These are phyloP conservation scores for Girardia tigrina DNA, from an alignment of 2,888 invertebrate genomes.

Conservation along the genomic window DNA sequence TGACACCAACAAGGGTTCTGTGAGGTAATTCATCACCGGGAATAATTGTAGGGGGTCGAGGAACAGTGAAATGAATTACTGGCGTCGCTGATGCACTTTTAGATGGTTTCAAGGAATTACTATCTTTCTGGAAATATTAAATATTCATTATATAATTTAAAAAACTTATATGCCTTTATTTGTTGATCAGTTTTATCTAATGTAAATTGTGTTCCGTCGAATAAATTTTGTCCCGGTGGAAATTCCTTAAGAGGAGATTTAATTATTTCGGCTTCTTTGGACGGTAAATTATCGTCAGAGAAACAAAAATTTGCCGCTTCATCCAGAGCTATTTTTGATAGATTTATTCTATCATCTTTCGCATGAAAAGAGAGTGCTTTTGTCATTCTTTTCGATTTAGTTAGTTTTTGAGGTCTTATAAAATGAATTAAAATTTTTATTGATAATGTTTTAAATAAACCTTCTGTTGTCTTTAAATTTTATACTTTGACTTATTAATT, in stretches of 20 bases:
- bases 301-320: neutral
- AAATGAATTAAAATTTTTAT: neutral
- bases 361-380: constrained; percentile 35
- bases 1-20: constrained; percentile 44
- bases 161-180: neutral
- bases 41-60: constrained; percentile 43
- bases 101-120: neutral
- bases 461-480: constrained; percentile 35
- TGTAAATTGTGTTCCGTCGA: neutral
- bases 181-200: neutral
- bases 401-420: neutral
- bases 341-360: constrained; percentile 15
- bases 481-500: constrained; percentile 41
- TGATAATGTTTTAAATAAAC: too few relatives aligned
- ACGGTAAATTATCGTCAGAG: neutral
- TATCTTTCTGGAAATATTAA: neutral
- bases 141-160: neutral
- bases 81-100: neutral
- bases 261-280: neutral
- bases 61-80: constrained; percentile 38
- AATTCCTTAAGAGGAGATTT: neutral
- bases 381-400: neutral
- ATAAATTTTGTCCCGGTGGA: neutral
- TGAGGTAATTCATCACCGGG: constrained; percentile 47
- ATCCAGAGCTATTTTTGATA: neutral